These are phyloP conservation scores for Synodontis membranacea DNA, from an alignment of 2,113 vertebrate species.

Conservation along the genomic window DNA sequence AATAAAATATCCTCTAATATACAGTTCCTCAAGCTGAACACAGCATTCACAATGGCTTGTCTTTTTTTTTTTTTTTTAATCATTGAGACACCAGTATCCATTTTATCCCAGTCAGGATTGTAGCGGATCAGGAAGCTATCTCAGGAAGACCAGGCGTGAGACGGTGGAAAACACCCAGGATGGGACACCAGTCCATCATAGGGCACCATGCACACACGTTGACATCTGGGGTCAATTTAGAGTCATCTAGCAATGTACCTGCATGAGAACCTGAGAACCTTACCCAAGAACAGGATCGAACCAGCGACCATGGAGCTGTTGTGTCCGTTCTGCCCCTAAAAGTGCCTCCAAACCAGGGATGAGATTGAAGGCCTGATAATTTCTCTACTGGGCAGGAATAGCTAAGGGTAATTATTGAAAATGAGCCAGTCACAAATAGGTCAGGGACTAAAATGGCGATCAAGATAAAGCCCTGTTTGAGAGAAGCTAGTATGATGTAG, in stretches of 20 bases:
- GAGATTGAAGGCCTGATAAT: not conserved
- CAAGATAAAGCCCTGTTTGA: not conserved
- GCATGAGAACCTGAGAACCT: not conserved
- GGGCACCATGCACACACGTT: not conserved
- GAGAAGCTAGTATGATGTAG: not conserved
- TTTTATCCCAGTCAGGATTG: not conserved
- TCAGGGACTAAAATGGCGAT: not conserved
- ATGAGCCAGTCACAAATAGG: not conserved
- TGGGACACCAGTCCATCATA: no score
- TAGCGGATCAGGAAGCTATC: not conserved
- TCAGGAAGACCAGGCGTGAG: not conserved
- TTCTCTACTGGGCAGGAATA: not conserved
- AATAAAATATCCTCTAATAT: not conserved
- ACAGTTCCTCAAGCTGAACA: not conserved
- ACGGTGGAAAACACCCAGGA: not conserved
- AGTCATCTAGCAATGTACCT: not conserved
- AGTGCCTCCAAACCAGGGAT: not conserved
- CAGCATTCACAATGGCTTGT: not conserved
- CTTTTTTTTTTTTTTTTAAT: not conserved
- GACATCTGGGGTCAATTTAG: not conserved
- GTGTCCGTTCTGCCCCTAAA: not conserved
- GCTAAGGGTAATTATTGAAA: not conserved
- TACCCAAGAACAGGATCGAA: not conserved
- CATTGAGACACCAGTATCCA: not conserved
- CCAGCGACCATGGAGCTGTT: not conserved